These are phyloP conservation scores for Saccopteryx bilineata DNA, from an alignment of 2,113 vertebrate species.

Conservation along the genomic window DNA sequence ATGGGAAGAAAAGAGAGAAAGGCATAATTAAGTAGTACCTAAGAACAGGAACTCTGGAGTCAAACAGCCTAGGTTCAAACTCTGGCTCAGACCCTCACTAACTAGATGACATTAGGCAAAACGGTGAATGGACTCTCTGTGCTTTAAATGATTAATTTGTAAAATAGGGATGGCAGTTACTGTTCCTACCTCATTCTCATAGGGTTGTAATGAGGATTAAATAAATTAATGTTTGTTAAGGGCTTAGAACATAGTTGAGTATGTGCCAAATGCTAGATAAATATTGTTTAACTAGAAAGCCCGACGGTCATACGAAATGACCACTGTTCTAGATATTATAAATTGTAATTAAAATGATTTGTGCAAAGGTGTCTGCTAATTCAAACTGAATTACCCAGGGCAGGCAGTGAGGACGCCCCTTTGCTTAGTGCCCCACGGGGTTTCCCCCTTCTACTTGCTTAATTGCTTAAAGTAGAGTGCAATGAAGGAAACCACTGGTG, in stretches of 20 bases:
- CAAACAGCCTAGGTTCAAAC: not conserved
- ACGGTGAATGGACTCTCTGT: not conserved
- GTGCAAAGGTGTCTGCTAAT: too few relatives aligned
- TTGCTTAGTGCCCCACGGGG: too few relatives aligned
- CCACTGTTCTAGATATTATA: too few relatives aligned
- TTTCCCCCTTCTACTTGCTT: too few relatives aligned
- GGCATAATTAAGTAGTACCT: not conserved
- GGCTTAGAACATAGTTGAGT: not conserved
- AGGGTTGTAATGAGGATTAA: not conserved
- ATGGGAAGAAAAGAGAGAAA: not conserved
- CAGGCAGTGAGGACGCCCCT: too few relatives aligned
- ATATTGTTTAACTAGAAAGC: not conserved
- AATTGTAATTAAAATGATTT: too few relatives aligned
- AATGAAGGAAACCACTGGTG: too few relatives aligned
- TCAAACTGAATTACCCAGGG: too few relatives aligned
- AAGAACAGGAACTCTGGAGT: not conserved
- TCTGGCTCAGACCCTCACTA: not conserved
- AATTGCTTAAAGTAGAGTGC: too few relatives aligned
- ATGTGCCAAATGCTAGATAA: not conserved
- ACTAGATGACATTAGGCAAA: not conserved
- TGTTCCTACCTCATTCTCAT: not conserved
- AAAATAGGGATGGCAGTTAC: not conserved
- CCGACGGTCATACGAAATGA: too few relatives aligned
- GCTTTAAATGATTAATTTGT: not conserved
- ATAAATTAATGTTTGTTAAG: slow-evolving; percentile 30